Conservation (phyloP, 2,888 invertebrate species). For the Pachycephus smyrnensis region DNA sequence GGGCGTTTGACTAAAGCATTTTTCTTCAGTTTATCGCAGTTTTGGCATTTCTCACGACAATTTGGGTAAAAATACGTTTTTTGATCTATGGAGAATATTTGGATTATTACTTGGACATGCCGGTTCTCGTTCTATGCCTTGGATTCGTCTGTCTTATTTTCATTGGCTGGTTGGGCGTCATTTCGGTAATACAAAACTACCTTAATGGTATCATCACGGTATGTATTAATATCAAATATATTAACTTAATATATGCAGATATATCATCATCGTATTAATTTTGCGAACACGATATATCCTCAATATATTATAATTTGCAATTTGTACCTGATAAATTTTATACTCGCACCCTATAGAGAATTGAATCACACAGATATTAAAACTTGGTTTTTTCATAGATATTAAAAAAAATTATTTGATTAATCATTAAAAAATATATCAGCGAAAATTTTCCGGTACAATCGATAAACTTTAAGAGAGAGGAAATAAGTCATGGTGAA, state of each 20-base stretch:
- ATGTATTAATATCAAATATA: neutral
- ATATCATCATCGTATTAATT: neutral
- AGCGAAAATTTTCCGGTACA: too few species aligned
- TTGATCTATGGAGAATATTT: neutral
- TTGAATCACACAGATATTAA: too few species aligned
- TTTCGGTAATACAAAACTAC: constrained; percentile 5
- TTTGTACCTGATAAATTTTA: too few species aligned
- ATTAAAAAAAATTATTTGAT: neutral
- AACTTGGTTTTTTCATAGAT: too few species aligned
- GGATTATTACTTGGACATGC: constrained; percentile 17
- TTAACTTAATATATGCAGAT: neutral
- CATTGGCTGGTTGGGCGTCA: constrained; percentile 14
- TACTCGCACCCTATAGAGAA: too few species aligned
- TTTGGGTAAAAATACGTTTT: neutral
- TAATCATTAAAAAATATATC: neutral
- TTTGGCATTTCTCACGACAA: neutral
- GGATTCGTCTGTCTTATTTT: constrained; percentile 2
- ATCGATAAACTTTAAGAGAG: too few species aligned
- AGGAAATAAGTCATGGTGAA: too few species aligned
- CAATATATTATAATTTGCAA: neutral
- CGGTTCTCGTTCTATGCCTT: constrained; percentile 3
- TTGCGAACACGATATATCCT: neutral
- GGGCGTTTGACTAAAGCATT: neutral
- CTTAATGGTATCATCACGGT: constrained; percentile 20
- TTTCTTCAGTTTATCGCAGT: neutral